Conservation (phyloP, 2,888 invertebrate genomes). For the Drosophila hawaiiensis region DNA sequence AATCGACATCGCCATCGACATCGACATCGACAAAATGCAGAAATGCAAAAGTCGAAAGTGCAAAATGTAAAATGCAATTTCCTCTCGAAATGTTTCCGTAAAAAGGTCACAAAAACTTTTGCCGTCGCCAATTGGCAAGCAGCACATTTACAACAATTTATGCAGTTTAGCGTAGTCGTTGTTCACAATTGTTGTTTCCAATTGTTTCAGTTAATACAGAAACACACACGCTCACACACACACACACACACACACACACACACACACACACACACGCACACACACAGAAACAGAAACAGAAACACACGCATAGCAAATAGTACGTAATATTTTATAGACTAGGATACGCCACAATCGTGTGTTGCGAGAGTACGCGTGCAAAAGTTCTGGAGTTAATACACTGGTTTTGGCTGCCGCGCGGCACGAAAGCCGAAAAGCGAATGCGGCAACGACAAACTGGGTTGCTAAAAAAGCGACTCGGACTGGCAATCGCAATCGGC, state of each 20-base stretch:
- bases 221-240: constrained; percentile 8
- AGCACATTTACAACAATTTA: constrained; percentile 43
- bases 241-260: too few relatives aligned
- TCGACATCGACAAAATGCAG: constrained; percentile 5
- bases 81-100: constrained; percentile 52
- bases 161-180: constrained; percentile 24
- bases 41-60: constrained; percentile 26
- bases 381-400: constrained; percentile 40
- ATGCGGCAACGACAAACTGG: constrained; percentile 76
- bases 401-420: constrained; percentile 73
- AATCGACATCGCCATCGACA: neutral
- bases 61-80: constrained; percentile 59
- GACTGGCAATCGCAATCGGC: constrained; percentile 49
- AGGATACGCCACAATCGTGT: constrained; percentile 33
- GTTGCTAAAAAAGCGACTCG: constrained; percentile 77
- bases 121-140: constrained; percentile 63
- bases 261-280: neutral
- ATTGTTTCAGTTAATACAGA: constrained; percentile 37
- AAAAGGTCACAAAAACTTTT: constrained; percentile 63
- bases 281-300: too few relatives aligned
- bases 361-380: constrained; percentile 32
- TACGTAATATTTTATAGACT: constrained; percentile 16
- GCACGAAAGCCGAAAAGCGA: constrained; percentile 82
- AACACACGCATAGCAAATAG: constrained; percentile 3
- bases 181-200: constrained; percentile 26